Evolutionary conservation across 2,113 vertebrate species (phyloP).

Genomic region (Hippocampus barbouri): DNA sequence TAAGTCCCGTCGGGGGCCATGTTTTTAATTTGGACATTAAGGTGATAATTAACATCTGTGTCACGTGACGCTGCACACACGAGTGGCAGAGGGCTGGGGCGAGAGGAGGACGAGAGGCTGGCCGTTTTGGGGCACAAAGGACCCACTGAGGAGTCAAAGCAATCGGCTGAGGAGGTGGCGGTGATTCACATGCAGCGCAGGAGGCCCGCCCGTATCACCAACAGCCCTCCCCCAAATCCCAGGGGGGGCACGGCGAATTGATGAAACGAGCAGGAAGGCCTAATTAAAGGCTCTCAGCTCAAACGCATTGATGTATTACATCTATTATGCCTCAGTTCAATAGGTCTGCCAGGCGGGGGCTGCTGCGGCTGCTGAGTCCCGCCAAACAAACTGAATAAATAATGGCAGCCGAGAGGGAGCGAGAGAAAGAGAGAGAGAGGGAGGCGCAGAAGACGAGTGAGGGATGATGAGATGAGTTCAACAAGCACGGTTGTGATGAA

Average conservation of each 20-base stretch:
- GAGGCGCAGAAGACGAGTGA: constrained; percentile 14
- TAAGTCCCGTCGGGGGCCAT: constrained; percentile 57
- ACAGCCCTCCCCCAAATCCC: constrained; percentile 74
- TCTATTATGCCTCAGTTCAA: constrained; percentile 93
- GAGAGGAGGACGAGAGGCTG: constrained; percentile 18
- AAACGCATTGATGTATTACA: constrained; percentile 99
- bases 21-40: constrained; percentile 67
- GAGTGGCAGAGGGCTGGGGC: constrained; percentile 61
- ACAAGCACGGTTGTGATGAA: constrained; percentile 59
- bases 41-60: constrained; percentile 72
- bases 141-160: constrained; percentile 38
- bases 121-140: constrained; percentile 53
- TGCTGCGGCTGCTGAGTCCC: constrained; percentile 84
- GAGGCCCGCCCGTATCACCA: constrained; percentile 73
- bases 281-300: constrained; percentile 99
- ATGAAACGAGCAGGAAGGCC: constrained; percentile 95
- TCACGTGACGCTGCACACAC: constrained; percentile 72
- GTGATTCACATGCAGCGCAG: constrained; percentile 84
- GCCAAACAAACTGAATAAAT: constrained; percentile 93
- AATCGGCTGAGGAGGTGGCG: constrained; percentile 41
- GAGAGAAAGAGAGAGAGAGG: constrained; percentile 5
- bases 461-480: constrained; percentile 26
- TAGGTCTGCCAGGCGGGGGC: constrained; percentile 84
- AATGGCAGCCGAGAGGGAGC: constrained; percentile 69
- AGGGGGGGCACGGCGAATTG: constrained; percentile 77